phyloP scores from a whole-genome alignment of 2,888 invertebrate genomes.

The Diabrotica balteata region DNA sequence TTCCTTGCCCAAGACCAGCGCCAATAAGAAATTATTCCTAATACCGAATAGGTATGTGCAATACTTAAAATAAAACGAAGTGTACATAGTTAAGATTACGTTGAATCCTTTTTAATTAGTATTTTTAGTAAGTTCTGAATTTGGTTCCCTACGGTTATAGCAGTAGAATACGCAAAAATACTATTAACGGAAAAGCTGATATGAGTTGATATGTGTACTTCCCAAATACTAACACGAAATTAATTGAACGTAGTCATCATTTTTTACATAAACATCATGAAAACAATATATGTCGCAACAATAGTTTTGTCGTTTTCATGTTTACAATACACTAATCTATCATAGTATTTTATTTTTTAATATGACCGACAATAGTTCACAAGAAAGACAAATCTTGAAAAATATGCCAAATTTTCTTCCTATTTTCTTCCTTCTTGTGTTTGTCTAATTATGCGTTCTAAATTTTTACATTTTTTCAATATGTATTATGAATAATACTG shows the following conservation, averaged over 20 bases:
- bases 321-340: conserved; percentile 1
- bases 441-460: conserved; percentile 19
- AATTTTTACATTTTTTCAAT: conserved; percentile 16
- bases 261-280: background rate
- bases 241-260: background rate
- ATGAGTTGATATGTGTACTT: conserved; percentile 4
- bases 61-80: too few relatives aligned
- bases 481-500: conserved; percentile 9
- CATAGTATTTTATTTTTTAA: conserved; percentile 10
- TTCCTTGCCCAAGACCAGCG: too few relatives aligned
- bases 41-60: too few relatives aligned
- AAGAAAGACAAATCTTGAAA: conserved; percentile 4
- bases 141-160: too few relatives aligned
- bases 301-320: background rate
- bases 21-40: too few relatives aligned
- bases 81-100: too few relatives aligned
- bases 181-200: background rate
- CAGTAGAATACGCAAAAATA: too few relatives aligned
- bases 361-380: conserved; percentile 19
- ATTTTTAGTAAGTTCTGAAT: too few relatives aligned
- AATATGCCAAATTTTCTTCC: background rate
- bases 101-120: too few relatives aligned
- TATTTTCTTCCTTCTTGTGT: conserved; percentile 6
- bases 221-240: background rate
- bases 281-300: background rate